Conservation (phyloP, 2,113 vertebrate genomes). For the Cathartes aura region DNA sequence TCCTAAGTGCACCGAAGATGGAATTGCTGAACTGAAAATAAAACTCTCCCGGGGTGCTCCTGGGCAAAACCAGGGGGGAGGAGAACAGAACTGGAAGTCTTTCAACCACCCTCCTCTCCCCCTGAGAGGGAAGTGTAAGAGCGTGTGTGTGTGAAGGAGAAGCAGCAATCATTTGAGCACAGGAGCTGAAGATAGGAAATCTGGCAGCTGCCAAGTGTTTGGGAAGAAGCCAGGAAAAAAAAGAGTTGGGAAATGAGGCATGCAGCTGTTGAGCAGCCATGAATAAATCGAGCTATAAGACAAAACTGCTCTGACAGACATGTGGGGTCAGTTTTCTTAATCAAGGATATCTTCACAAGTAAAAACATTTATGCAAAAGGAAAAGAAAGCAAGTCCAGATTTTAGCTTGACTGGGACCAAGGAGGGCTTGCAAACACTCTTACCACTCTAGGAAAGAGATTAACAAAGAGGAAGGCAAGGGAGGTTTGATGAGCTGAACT, state of each 20-base stretch:
- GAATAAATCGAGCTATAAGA: not conserved
- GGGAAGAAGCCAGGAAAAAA: slow-evolving; percentile 35
- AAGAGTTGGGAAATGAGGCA: slow-evolving; percentile 18
- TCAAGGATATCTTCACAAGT: not conserved
- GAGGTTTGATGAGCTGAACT: not conserved
- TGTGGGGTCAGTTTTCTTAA: slow-evolving; percentile 13
- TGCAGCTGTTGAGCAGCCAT: slow-evolving; percentile 41
- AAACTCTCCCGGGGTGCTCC: not conserved
- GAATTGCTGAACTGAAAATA: not conserved
- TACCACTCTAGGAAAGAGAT: not conserved
- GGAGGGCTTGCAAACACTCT: not conserved
- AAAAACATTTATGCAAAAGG: not conserved
- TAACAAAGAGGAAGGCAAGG: not conserved
- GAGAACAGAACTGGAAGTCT: not conserved
- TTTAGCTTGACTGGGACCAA: not conserved
- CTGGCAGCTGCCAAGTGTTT: slow-evolving; percentile 33
- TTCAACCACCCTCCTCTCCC: not conserved
- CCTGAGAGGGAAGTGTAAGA: not conserved
- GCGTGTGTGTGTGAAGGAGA: not conserved
- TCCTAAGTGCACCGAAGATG: not conserved
- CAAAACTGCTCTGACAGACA: slow-evolving; percentile 25
- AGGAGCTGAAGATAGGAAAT: slow-evolving; percentile 29
- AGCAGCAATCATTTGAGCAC: not conserved
- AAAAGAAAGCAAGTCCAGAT: not conserved
- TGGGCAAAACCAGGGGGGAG: not conserved